Conservation (phyloP, 2,797 vertebrate genomes). For the Catostomus latipinnis region DNA sequence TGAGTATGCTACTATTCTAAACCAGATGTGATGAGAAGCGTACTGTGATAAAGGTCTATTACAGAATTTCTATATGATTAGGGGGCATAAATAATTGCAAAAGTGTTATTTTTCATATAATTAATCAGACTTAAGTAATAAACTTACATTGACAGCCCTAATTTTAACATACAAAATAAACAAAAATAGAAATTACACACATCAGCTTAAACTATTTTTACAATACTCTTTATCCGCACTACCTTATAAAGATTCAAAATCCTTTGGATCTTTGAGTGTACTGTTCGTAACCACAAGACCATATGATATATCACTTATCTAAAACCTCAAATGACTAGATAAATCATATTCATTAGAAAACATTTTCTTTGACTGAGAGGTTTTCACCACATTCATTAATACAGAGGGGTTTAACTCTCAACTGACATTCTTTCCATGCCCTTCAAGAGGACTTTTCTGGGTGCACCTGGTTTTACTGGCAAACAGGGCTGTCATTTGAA, state of each 20-base stretch:
- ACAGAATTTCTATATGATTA: too few species aligned
- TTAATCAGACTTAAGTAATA: too few species aligned
- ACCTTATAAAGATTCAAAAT: not conserved
- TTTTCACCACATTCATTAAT: slow-evolving; percentile 55
- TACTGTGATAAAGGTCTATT: too few species aligned
- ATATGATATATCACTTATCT: not conserved
- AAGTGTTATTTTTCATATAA: too few species aligned
- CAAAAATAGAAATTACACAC: too few species aligned
- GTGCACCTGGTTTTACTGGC: slow-evolving; percentile 76
- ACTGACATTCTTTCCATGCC: slow-evolving; percentile 48
- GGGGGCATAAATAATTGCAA: too few species aligned
- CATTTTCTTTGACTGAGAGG: not conserved
- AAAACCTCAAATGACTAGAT: slow-evolving; percentile 1
- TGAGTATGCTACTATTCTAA: too few species aligned
- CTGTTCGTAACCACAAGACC: not conserved
- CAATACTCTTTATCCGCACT: too few species aligned
- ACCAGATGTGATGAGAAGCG: too few species aligned
- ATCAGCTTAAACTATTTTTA: too few species aligned
- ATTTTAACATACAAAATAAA: too few species aligned
- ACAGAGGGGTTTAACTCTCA: slow-evolving; percentile 38
- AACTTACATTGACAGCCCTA: too few species aligned
- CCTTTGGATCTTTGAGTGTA: not conserved
- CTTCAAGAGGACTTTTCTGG: slow-evolving; percentile 70
- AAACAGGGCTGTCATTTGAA: slow-evolving; percentile 64
- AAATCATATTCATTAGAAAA: not conserved